phyloP scores from a whole-genome alignment of 2,113 vertebrate genomes.

The Pachyramphus minor region DNA sequence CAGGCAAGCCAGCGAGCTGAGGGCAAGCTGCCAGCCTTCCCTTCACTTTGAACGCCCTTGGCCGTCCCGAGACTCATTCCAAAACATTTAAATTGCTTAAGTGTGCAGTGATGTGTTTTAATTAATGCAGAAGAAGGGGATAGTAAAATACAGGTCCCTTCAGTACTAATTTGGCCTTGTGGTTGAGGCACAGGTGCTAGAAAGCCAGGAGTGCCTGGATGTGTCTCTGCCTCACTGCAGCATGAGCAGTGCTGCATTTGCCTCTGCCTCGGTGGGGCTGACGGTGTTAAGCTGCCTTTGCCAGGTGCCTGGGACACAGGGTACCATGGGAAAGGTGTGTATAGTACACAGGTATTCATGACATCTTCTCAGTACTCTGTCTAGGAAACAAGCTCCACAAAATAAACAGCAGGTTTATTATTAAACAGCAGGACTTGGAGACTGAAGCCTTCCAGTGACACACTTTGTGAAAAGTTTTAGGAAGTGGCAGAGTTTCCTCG shows the following conservation, averaged over 20 bases:
- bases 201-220: conserved; percentile 7
- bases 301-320: not conserved
- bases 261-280: not conserved
- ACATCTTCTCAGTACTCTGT: conserved; percentile 17
- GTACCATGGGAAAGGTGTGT: not conserved
- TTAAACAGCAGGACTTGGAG: not conserved
- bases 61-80: conserved; percentile 8
- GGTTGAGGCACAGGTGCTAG: not conserved
- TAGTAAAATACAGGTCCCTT: conserved; percentile 50
- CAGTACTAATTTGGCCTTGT: conserved; percentile 24
- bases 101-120: conserved; percentile 36
- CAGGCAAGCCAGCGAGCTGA: not conserved
- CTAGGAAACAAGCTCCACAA: conserved; percentile 14
- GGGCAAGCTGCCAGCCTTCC: conserved; percentile 42
- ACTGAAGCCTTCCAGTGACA: not conserved
- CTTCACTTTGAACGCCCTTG: conserved; percentile 52
- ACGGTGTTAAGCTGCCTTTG: not conserved
- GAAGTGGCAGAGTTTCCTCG: not conserved
- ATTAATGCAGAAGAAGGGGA: conserved; percentile 45
- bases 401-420: conserved; percentile 57
- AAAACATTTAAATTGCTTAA: conserved; percentile 58
- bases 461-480: not conserved
- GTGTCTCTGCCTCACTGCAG: not conserved
- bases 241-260: not conserved
- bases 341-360: not conserved